Evolutionary conservation across 2,888 invertebrate species (phyloP), one percentile per base, ranked within the genome.

Genomic region (Philhelius pedissequus): DNA sequence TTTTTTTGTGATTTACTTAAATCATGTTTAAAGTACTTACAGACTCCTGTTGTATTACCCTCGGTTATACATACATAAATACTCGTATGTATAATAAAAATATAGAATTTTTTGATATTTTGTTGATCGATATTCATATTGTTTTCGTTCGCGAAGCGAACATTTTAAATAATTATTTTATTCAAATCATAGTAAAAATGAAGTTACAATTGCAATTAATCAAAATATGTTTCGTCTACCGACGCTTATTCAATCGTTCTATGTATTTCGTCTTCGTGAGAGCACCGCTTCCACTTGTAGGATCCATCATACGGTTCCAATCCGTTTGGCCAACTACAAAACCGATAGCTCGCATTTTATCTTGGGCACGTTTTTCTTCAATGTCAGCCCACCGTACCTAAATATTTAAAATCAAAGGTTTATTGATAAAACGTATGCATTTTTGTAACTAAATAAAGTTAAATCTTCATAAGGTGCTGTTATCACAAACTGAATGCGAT

Each of bases 301-400:
- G 97, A 92, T 98, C 98, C 92, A 97, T 97, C 96, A 98, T 97
- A 87, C 97, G 94, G 86, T 95, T 94, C 99, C 98, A 99, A 91
- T 99, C 97, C 0, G 98, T 98, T 89, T 98, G 98, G 0, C 99
- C 98, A 79, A 99, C 97, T 66, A 99, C 97, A 92, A 99, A 99
- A 22, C 99, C 99, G 86, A 99, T 96, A 27, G 97, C 97, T 66
- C 98, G 95, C 94, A 98, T 96, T 92, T 97, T 96, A 90, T 96
- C 96, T 92, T 98, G 98, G 89, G 96, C 93, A 89, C 96, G 96
- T 89, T 96, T 94, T 92, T 98, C 98, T 93, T 99, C 99, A 89
- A 99, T 93, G 92, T 99, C 99, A 62, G 98, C 98, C 99, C 99
- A 99, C 89, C 98, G 96, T 88, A 99, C 98, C 98, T 99, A 89